Percentiles rank a stretch among this genome's conserved stretches.
phyloP scores from a whole-genome alignment of 1,140 invertebrate genomes.

The Fopius arisanus region DNA sequence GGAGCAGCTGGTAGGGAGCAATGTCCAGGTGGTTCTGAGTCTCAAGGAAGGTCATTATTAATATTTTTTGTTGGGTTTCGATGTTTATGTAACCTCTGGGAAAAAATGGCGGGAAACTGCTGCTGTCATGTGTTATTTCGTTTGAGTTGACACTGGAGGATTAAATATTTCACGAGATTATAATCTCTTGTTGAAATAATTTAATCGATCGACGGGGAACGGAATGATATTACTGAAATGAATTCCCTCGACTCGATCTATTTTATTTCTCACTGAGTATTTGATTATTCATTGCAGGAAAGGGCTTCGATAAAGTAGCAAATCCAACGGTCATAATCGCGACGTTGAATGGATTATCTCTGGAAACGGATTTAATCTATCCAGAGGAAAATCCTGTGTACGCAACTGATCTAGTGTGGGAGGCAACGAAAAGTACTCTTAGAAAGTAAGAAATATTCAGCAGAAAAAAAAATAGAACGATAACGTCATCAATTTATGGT shows the following conservation, averaged over 20 bases:
- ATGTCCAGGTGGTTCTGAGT: conserved; percentile 63
- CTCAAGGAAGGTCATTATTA: conserved; percentile 61
- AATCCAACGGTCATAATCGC: conserved; percentile 60
- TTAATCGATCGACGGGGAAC: too few relatives aligned
- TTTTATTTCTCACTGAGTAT: neutral
- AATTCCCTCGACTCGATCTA: too few relatives aligned
- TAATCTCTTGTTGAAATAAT: neutral
- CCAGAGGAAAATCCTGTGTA: conserved; percentile 54
- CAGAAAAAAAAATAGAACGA: neutral
- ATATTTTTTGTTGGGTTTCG: neutral
- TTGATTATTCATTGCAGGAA: conserved; percentile 44
- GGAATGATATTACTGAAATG: too few relatives aligned
- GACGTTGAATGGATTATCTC: conserved; percentile 62
- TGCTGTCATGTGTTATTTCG: neutral
- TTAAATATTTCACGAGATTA: neutral
- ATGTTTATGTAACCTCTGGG: conserved; percentile 37
- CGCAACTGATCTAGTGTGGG: conserved; percentile 65
- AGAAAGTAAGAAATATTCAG: conserved; percentile 50
- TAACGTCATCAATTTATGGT: neutral
- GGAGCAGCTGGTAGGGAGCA: conserved; percentile 59
- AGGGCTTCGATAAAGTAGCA: conserved; percentile 61
- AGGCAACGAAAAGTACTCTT: conserved; percentile 60
- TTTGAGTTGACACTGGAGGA: conserved; percentile 2
- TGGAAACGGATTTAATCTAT: conserved; percentile 62
- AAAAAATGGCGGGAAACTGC: conserved; percentile 22